Evolutionary conservation across 2,113 vertebrate genomes (phyloP), one percentile per base, ranked within the genome.

Genomic region (Piaya cayana): DNA sequence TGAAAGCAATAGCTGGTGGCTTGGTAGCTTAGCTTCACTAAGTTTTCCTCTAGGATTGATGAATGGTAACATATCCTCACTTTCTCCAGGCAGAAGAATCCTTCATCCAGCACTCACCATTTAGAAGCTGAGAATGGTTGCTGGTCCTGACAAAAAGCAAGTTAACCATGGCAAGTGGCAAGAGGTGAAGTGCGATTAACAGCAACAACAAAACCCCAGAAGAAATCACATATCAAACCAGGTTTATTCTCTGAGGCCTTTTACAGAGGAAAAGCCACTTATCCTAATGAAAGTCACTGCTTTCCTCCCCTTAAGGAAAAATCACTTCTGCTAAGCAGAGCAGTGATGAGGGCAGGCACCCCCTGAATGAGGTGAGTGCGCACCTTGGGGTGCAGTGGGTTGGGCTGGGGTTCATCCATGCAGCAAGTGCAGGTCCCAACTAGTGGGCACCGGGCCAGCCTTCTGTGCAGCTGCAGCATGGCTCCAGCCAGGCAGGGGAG

Each of bases 351-450:
- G 34, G 5, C 55, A 70, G 50, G 32, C 2, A 9, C 12, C 37
- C 12, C 22, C 22, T 0, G 0, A 15, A 3, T 27, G 12, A 49
- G 47, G 47, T 49, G 47, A 5, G 47, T 49, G 47, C 11, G 21
- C 47, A 32, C 34, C 9, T 8, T 45, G 60, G 42, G 43, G 26
- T 21, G 63, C 32, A 29, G 30, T 0, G 5, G 36, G 15, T 15
- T 37, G 30, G 2, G 10, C 18, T 0, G 1, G 15, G 32, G 32
- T 36, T 32, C 2, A 1, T 1, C 36, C 2, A 1, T 1, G 14
- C 29, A n/a, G 39, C 39, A 47, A 8, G 17, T 22, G 9, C 52
- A 45, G 30, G 12, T 34, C 39, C 55, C 0, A 0, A 22, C 17
- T 34, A 11, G 34, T 0, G 0, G 34, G 22, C n/a, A 27, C 1